Evolutionary conservation across 2,113 vertebrate species (phyloP).

Genomic region (Microcebus lehilahytsara): DNA sequence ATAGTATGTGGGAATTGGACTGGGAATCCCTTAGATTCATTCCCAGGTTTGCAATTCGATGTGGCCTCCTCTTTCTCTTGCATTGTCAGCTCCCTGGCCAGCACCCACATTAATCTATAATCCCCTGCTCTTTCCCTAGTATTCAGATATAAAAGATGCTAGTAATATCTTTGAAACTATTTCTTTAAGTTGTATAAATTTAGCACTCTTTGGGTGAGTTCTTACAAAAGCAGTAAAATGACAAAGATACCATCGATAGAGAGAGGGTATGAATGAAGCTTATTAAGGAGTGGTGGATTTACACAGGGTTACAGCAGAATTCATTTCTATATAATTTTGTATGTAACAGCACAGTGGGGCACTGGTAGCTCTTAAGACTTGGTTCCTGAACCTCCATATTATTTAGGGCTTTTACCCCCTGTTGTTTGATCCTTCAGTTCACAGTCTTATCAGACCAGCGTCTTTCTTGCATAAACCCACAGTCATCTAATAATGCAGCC

Average conservation of each 20-base stretch:
- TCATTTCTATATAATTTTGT: neutral
- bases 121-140: neutral
- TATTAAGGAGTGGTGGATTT: neutral
- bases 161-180: neutral
- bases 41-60: neutral
- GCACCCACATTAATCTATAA: neutral
- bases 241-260: neutral
- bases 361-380: neutral
- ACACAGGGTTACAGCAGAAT: neutral
- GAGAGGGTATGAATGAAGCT: neutral
- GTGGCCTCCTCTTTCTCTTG: neutral
- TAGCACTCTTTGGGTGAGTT: neutral
- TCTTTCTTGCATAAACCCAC: slow-evolving; percentile 5
- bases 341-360: neutral
- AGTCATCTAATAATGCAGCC: neutral
- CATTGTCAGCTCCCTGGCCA: neutral
- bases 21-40: neutral
- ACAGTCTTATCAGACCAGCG: neutral
- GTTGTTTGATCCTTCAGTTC: neutral
- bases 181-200: neutral
- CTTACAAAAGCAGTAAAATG: neutral
- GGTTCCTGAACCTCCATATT: neutral
- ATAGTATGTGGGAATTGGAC: neutral
- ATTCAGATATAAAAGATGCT: neutral
- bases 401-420: neutral